phyloP scores from a whole-genome alignment of 64 coral and sea anemone species.

The Acropora tenuis region DNA sequence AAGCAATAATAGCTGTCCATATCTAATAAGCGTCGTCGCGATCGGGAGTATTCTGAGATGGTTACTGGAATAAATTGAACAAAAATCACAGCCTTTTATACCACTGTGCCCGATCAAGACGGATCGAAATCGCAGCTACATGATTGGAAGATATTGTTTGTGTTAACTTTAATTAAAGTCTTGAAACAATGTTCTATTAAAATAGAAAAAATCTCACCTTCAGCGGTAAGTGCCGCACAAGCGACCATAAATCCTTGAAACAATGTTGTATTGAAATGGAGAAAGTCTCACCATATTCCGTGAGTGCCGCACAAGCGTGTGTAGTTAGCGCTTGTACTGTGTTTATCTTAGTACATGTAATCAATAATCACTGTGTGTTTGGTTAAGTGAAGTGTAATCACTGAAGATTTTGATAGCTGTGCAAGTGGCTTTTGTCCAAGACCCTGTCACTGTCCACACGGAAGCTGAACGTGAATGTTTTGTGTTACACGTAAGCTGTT shows the following conservation, averaged over 20 bases:
- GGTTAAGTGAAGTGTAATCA: too few relatives aligned
- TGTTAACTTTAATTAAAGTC: constrained; percentile 1
- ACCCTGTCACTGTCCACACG: too few relatives aligned
- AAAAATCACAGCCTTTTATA: constrained; percentile 1
- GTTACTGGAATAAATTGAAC: neutral
- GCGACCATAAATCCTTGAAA: neutral
- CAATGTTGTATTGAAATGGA: neutral
- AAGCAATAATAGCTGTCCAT: neutral
- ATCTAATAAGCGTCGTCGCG: neutral
- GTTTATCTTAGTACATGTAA: too few relatives aligned
- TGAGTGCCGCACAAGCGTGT: too few relatives aligned
- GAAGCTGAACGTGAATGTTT: too few relatives aligned
- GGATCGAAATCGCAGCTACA: neutral
- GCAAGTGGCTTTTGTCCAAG: too few relatives aligned
- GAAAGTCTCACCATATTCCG: too few relatives aligned
- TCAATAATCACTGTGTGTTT: too few relatives aligned
- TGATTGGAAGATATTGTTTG: neutral
- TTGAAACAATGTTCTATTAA: neutral
- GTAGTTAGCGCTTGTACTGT: too few relatives aligned
- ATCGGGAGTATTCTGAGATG: neutral
- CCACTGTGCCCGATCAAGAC: neutral
- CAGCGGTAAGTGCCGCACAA: neutral
- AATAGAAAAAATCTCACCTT: neutral
- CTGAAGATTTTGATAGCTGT: too few relatives aligned
- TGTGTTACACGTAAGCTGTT: too few relatives aligned